Conservation (phyloP, 2,888 invertebrate genomes). For the Cynaeus angustus region DNA sequence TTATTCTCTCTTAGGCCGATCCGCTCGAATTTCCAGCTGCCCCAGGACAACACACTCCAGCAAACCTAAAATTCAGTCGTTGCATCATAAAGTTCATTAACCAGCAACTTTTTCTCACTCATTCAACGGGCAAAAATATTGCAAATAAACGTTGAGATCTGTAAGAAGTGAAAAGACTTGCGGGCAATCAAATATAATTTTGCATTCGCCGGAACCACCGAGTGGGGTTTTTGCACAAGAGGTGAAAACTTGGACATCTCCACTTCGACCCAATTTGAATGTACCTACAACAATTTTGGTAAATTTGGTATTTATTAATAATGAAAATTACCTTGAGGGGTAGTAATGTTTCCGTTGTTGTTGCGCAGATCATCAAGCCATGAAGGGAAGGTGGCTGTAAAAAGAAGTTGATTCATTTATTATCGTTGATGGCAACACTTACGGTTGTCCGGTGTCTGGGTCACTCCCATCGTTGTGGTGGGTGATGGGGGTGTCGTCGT, state of each 20-base stretch:
- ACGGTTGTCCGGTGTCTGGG: too few relatives aligned
- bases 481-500: too few relatives aligned
- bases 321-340: slow-evolving; percentile 20
- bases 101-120: slow-evolving; percentile 16
- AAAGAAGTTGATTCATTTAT: not conserved
- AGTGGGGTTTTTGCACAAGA: slow-evolving; percentile 39
- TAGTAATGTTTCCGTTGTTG: slow-evolving; percentile 21
- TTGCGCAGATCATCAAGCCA: not conserved
- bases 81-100: not conserved
- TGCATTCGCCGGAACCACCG: slow-evolving; percentile 38
- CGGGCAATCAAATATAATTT: slow-evolving; percentile 40
- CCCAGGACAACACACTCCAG: slow-evolving; percentile 28
- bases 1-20: too few relatives aligned
- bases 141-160: slow-evolving; percentile 26
- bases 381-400: not conserved
- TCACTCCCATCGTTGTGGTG: too few relatives aligned
- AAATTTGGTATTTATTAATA: too few relatives aligned
- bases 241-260: not conserved
- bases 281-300: slow-evolving; percentile 2
- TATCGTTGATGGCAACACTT: not conserved
- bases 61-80: slow-evolving; percentile 14
- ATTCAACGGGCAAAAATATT: slow-evolving; percentile 46
- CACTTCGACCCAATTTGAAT: slow-evolving; percentile 30
- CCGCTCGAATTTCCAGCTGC: too few relatives aligned
- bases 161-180: slow-evolving; percentile 22